These are phyloP conservation scores for Lytechinus pictus DNA, from an alignment of 35 echinoderm and acorn worm genomes.

Conservation along the genomic window DNA sequence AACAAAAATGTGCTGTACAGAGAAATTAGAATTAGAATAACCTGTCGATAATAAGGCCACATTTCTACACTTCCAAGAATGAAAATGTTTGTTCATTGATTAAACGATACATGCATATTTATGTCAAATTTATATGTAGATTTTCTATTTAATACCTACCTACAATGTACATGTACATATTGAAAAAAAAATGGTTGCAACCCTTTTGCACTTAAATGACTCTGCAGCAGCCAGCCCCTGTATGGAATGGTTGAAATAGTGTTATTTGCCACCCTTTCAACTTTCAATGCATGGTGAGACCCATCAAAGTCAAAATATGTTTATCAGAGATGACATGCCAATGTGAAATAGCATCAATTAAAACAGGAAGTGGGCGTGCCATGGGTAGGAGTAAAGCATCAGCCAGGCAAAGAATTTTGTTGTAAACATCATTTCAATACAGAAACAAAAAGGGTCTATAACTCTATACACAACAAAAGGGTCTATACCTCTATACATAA, in stretches of 20 bases:
- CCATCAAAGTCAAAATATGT: constrained; percentile 5
- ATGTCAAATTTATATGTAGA: background rate
- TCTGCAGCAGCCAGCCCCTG: background rate
- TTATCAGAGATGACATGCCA: background rate
- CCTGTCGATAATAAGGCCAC: too few relatives aligned
- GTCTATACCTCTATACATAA: too few relatives aligned
- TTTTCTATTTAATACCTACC: background rate
- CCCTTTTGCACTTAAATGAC: too few relatives aligned
- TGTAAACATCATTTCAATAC: background rate
- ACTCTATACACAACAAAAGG: too few relatives aligned
- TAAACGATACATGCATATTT: too few relatives aligned
- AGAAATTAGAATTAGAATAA: too few relatives aligned
- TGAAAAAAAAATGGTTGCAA: background rate
- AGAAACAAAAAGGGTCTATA: too few relatives aligned
- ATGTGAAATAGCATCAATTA: background rate
- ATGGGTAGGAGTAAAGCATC: background rate
- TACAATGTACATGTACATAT: background rate
- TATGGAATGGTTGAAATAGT: background rate
- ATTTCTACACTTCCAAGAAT: too few relatives aligned
- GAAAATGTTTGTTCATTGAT: too few relatives aligned
- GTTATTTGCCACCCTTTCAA: background rate
- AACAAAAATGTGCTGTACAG: too few relatives aligned
- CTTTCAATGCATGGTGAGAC: background rate
- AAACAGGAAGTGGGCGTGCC: background rate
- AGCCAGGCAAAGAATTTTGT: background rate